Evolutionary conservation across 2,888 invertebrate genomes (phyloP), one percentile per base, ranked within the genome.

Genomic region (Volucella inanis): DNA sequence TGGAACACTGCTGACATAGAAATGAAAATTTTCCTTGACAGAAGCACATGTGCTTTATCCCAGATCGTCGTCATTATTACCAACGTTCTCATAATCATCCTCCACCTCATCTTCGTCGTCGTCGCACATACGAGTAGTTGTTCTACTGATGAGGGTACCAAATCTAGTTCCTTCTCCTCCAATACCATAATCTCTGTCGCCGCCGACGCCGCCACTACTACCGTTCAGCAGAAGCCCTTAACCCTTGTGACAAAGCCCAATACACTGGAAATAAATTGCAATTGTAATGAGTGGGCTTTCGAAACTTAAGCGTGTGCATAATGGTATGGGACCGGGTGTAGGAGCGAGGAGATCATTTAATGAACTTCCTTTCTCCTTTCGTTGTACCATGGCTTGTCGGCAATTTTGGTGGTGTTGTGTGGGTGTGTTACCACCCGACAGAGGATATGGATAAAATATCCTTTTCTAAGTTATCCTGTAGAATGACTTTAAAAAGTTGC

Each of bases 181-280:
- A 0, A 4, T 31, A 31, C 31, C 31, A 31, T 31, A 4, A 31
- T 31, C 4, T 31, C 31, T 6, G 31, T 6, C 4, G 6, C 6
- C 31, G 31, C 31, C 31, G 31, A 49, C 14, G 49, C 1, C 22
- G 45, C 50, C 61, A 38, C 11, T 0, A 62, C n/a, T 12, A 47
- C 18, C 50, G 54, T 38, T 11, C 39, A 49, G 22, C 54, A 39
- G 45, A 52, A 79, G 52, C 62, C 78, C 50, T 59, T 54, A 64
- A 57, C 52, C 57, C 38, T 62, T 76, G 81, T 67, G 85, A 85
- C 81, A 85, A 81, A 81, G 81, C 76, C 85, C 77, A 81, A 85
- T 85, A 85, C 85, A 81, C 85, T 81, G 81, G 72, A 85, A 81
- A 85, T 85, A 85, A 85, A 85, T 85, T 85, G 81, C 85, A 85